A percentile compares a stretch with the other conserved stretches of the same genome.
Evolutionary conservation across 2,888 invertebrate species (phyloP).

Genomic region (Strigamia transsilvanica): DNA sequence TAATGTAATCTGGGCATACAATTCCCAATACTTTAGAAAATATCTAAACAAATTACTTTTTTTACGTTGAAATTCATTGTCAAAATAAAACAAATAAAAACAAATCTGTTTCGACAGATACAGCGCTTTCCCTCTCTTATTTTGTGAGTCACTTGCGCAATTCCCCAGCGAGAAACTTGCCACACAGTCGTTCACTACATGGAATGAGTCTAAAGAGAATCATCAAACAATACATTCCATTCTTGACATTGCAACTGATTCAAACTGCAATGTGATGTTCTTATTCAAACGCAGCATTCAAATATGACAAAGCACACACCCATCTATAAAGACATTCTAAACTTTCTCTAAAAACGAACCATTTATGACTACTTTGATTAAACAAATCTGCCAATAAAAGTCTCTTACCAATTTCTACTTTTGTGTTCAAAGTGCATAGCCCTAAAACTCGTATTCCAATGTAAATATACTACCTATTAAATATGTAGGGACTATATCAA

Average conservation of each 20-base stretch:
- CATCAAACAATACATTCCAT: neutral
- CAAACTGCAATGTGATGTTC: neutral
- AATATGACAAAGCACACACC: too few relatives aligned
- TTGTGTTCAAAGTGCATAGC: neutral
- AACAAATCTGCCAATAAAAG: too few relatives aligned
- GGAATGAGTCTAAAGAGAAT: neutral
- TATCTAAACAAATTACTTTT: neutral
- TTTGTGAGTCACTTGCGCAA: constrained; percentile 23
- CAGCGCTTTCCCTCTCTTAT: neutral
- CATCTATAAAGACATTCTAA: neutral
- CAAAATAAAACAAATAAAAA: neutral
- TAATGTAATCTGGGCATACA: neutral
- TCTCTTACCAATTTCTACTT: too few relatives aligned
- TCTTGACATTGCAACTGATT: neutral
- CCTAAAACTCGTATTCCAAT: too few relatives aligned
- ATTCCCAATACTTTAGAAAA: neutral
- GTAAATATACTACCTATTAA: too few relatives aligned
- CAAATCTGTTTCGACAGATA: constrained; percentile 28
- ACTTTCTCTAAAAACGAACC: too few relatives aligned
- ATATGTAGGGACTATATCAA: too few relatives aligned
- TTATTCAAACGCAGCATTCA: neutral
- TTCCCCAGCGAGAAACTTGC: constrained; percentile 4
- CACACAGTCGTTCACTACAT: neutral
- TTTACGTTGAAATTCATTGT: neutral
- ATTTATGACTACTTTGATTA: too few relatives aligned